Evolutionary conservation across 1,140 invertebrate genomes (phyloP).

Genomic region (Cotesia glomerata): DNA sequence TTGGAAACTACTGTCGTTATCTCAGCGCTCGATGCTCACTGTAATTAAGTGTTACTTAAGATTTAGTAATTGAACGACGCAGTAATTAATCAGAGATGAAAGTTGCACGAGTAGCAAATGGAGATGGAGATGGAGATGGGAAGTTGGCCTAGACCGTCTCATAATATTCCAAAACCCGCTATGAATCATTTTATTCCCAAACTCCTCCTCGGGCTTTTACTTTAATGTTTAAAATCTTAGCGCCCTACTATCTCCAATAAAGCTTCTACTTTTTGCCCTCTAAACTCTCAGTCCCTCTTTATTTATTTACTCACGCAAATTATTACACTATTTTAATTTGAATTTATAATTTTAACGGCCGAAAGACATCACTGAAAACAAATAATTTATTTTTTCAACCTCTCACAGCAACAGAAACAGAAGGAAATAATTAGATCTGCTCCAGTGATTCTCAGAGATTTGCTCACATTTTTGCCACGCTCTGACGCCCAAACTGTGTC

Average conservation of each 20-base stretch:
- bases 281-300: no score
- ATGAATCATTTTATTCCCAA: conserved; percentile 26
- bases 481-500: conserved; percentile 24
- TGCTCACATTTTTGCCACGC: conserved; percentile 16
- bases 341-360: no score
- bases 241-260: no score
- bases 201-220: no score
- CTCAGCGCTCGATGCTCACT: not conserved
- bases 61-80: conserved; percentile 20
- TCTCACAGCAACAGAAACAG: conserved; percentile 6
- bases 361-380: not conserved
- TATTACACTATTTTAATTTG: no score
- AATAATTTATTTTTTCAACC: conserved; percentile 2
- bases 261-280: no score
- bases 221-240: no score
- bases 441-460: conserved; percentile 23
- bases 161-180: conserved; percentile 9
- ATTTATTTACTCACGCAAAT: no score
- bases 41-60: conserved; percentile 12
- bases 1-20: not conserved
- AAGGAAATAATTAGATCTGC: conserved; percentile 33
- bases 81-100: conserved; percentile 23
- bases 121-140: not conserved
- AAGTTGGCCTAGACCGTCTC: not conserved
- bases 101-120: not conserved